Evolutionary conservation across 2,888 invertebrate genomes (phyloP), one percentile per base, ranked within the genome.

Genomic region (Anodontia alba): DNA sequence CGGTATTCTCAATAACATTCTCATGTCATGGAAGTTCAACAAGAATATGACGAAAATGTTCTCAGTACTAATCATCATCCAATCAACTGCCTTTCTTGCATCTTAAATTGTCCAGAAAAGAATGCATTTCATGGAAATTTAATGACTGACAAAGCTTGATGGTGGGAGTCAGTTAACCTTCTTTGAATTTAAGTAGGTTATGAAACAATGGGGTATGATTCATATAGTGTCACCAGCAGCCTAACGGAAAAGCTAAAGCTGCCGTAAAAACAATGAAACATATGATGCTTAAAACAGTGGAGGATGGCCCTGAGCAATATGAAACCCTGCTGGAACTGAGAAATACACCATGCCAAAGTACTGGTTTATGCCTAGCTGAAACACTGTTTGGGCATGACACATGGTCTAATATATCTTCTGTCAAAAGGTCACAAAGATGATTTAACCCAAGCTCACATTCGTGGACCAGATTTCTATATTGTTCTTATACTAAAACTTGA

Each of bases 301-400:
- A 80, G 15, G 66, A 69, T 57, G 66, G 71, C 1, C 76, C 71
- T 23, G 80, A 82, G 46, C 84, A 49, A 42, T 74, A 81, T 49
- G 42, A 76, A 68, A 81, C 79, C 15, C n/a, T 83, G 7, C 67
- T 85, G 49, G 83, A 87, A 67, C 81, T 76, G n/a, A 73, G 84
- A 36, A 87, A 84, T 33, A 83, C 87, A 10, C 84, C 83, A 17
- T 31, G 84, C n/a, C 72, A 78, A 31, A 80, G 78, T 72, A 87
- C 82, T 17, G 70, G 71, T n/a, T 23, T 72, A 12, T 81, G 81
- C 76, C 84, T 76, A 36, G 54, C 70, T 7, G 42, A 84, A 76
- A 82, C 82, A 73, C 46, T 86, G 73, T 84, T 84, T 62, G 73
- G 76, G 3, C 26, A 73, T 49, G 33, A 49, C 68, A 79, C 76